Conservation (phyloP, 2,113 vertebrate species). For the Gambusia affinis region DNA sequence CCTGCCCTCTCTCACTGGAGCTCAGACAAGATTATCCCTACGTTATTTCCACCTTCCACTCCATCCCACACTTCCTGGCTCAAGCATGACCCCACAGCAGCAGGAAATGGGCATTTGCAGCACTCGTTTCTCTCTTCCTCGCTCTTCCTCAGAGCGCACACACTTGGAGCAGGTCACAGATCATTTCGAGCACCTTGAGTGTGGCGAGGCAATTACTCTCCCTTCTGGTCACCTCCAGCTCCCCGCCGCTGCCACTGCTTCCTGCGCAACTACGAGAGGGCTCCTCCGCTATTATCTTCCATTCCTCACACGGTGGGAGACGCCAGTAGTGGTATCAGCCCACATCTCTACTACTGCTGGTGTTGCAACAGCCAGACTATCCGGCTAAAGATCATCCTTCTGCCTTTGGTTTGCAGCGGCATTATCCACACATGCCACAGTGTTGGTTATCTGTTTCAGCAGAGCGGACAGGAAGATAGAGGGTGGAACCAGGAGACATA, state of each 20-base stretch:
- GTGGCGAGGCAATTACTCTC: conserved; percentile 70
- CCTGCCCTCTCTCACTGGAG: conserved; percentile 64
- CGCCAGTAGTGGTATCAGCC: conserved; percentile 39
- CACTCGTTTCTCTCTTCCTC: conserved; percentile 56
- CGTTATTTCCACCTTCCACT: conserved; percentile 66
- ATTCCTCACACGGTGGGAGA: conserved; percentile 58
- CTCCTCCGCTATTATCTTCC: conserved; percentile 56
- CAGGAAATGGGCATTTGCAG: conserved; percentile 70
- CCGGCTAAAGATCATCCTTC: conserved; percentile 28
- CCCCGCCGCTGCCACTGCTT: conserved; percentile 43
- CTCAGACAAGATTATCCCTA: conserved; percentile 77
- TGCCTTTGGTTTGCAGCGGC: conserved; percentile 28
- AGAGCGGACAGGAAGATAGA: conserved; percentile 48
- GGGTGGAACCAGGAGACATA: conserved; percentile 20
- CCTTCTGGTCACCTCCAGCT: conserved; percentile 62
- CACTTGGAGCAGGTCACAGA: conserved; percentile 69
- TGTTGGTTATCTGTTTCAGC: conserved; percentile 51
- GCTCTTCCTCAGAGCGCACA: conserved; percentile 34
- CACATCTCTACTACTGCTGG: conserved; percentile 36
- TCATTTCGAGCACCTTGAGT: conserved; percentile 73
- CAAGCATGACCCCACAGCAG: conserved; percentile 59
- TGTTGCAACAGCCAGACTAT: conserved; percentile 38
- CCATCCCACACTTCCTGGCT: conserved; percentile 62
- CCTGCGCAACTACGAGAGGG: conserved; percentile 46
- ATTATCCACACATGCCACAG: conserved; percentile 35